Evolutionary conservation across 2,113 vertebrate species (phyloP).

Genomic region (Excalfactoria chinensis): DNA sequence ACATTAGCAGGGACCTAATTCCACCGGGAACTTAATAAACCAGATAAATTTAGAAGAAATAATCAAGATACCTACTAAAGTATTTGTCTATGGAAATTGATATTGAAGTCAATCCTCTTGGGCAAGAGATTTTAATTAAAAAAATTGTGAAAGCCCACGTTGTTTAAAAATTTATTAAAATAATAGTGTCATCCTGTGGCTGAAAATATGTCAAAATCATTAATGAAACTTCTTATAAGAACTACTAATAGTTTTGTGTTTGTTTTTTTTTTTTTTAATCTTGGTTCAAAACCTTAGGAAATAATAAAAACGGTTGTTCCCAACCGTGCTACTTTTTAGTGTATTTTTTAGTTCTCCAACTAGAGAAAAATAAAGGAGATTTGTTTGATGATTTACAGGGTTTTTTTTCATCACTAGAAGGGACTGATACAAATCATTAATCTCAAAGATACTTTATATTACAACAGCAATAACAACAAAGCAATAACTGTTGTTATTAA

Average conservation of each 20-base stretch:
- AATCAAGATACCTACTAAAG: not conserved
- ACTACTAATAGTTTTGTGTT: not conserved
- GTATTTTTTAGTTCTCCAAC: not conserved
- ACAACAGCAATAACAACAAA: not conserved
- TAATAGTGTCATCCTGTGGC: not conserved
- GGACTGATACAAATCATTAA: not conserved
- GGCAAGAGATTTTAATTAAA: slow-evolving; percentile 9
- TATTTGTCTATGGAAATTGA: not conserved
- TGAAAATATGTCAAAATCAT: not conserved
- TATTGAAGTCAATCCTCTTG: not conserved
- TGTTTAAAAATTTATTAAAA: not conserved
- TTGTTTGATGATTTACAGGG: not conserved
- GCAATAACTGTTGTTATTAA: not conserved
- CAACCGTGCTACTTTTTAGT: not conserved
- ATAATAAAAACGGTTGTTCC: not conserved
- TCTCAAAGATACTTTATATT: not conserved
- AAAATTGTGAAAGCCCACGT: not conserved
- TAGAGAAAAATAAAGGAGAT: not conserved
- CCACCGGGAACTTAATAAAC: not conserved
- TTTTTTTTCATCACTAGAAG: not conserved
- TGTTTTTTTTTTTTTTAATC: slow-evolving; percentile 4
- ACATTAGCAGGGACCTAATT: not conserved
- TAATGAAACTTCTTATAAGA: not conserved
- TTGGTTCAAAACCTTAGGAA: not conserved
- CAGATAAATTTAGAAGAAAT: not conserved